phyloP scores from a whole-genome alignment of 2,797 vertebrate species.

The Sebastes hubbsi region DNA sequence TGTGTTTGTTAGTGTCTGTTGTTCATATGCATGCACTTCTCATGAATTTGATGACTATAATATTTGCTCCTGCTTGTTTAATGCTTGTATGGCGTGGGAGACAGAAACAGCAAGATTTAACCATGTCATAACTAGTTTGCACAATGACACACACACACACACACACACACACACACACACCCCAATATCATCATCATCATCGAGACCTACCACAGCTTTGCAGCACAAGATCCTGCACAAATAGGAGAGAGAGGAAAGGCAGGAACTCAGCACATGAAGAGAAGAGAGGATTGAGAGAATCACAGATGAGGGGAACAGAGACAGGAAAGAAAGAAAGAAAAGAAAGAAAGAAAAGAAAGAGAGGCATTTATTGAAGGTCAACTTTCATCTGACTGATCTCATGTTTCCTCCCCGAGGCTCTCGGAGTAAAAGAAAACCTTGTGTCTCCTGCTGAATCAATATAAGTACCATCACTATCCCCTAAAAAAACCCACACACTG shows the following conservation, averaged over 20 bases:
- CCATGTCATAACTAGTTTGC: conserved; percentile 2
- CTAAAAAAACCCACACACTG: neutral
- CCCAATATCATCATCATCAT: neutral
- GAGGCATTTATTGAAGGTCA: conserved; percentile 43
- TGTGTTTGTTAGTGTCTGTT: neutral
- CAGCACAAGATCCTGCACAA: conserved; percentile 72
- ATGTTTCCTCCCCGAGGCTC: conserved; percentile 64
- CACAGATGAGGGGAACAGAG: neutral
- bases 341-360: conserved; percentile 18
- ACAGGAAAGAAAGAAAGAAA: conserved; percentile 13
- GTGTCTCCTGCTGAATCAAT: conserved; percentile 50
- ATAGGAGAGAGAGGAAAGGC: conserved; percentile 25
- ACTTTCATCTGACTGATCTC: conserved; percentile 65
- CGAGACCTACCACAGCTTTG: conserved; percentile 73
- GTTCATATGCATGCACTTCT: conserved; percentile 39
- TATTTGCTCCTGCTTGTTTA: conserved; percentile 6
- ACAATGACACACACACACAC: conserved; percentile 2
- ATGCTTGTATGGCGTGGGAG: neutral
- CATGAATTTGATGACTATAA: neutral
- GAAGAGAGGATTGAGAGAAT: neutral
- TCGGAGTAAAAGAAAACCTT: conserved; percentile 53
- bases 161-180: neutral
- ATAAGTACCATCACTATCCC: conserved; percentile 8
- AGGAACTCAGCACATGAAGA: neutral
- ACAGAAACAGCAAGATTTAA: conserved; percentile 2